phyloP scores from a whole-genome alignment of 2,888 invertebrate genomes.

The Tenthredo distinguenda region DNA sequence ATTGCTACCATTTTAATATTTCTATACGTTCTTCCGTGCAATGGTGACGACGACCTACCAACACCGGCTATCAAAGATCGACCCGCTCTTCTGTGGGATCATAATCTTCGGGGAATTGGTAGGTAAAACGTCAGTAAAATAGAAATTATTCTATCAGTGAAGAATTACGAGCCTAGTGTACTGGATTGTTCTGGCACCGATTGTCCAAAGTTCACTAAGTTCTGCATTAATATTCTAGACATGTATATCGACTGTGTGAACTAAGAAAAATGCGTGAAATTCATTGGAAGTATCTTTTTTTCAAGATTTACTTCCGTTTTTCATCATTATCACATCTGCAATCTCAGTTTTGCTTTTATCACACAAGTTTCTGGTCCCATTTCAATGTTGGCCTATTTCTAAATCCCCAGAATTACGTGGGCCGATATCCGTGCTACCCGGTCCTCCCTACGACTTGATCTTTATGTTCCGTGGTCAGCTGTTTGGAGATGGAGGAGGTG shows the following conservation, averaged over 20 bases:
- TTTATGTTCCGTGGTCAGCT: slow-evolving; percentile 84
- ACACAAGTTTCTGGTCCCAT: not conserved
- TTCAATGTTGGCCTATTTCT: no score
- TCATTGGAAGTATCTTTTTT: no score
- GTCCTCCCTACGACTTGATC: slow-evolving; percentile 81
- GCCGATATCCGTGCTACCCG: slow-evolving; percentile 70
- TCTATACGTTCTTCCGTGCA: slow-evolving; percentile 88
- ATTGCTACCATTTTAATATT: slow-evolving; percentile 86
- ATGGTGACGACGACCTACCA: slow-evolving; percentile 80
- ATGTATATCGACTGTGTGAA: no score
- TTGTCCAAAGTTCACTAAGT: no score
- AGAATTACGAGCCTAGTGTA: no score
- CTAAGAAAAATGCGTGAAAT: no score
- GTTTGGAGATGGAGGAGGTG: slow-evolving; percentile 64
- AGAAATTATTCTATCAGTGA: not conserved
- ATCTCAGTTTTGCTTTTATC: not conserved
- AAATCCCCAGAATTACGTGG: slow-evolving; percentile 72
- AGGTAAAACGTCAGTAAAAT: slow-evolving; percentile 56
- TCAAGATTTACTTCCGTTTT: not conserved
- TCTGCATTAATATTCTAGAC: no score
- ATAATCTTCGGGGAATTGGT: slow-evolving; percentile 76
- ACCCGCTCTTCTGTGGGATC: slow-evolving; percentile 75
- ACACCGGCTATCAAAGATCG: slow-evolving; percentile 59
- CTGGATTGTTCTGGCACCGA: no score
- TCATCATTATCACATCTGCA: no score